Evolutionary conservation across 35 echinoderm and acorn worm species (phyloP), one percentile per base, ranked within the genome.

Genomic region (Patiria miniata): DNA sequence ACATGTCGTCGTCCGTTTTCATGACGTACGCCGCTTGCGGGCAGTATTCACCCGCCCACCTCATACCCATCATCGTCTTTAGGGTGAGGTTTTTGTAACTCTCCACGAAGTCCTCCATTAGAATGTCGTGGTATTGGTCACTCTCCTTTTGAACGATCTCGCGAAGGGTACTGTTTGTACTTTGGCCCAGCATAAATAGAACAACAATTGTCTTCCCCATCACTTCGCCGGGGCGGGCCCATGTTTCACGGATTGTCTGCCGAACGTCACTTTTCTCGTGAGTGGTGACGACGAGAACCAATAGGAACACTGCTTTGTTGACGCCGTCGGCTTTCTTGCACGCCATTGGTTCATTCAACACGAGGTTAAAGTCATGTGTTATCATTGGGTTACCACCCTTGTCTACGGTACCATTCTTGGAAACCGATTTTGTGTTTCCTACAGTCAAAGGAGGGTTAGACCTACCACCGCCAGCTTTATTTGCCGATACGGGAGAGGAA

Each of bases 231-330:
- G 81, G 82, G 76, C 91, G 93, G 17, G 85, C 91, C 95, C 95
- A 97, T 15, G 95, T 94, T 23, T 82, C 80, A 1, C 95, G 79
- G 58, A 97, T 94, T 0, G 95, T 91, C 61, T 93, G 87, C 14
- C 95, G 78, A 80, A 88, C 85, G 23, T 97, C 95, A 88, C 93
- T 93, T 76, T 97, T 97, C 86, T 91, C 93, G 56, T 97, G 95
- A 14, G 92, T 86, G 10, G 87, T 83, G 32, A 29, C 47, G 40
- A 95, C 65, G 6, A 95, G 81, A 50, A 94, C 92, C 8, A 87
- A 26, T 15, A 94, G 50, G 57, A 94, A 94, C 10, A 89, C 78
- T 1, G 57, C 87, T 58, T 79, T 89, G 21, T 55, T 76, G 4
- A 55, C 38, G 47, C 87, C 83, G 73, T 94, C 92, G 4, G 7